Base-by-base conservation (phyloP, 2,888 invertebrate species). In the Dyspetes luteomarginatus region DNA sequence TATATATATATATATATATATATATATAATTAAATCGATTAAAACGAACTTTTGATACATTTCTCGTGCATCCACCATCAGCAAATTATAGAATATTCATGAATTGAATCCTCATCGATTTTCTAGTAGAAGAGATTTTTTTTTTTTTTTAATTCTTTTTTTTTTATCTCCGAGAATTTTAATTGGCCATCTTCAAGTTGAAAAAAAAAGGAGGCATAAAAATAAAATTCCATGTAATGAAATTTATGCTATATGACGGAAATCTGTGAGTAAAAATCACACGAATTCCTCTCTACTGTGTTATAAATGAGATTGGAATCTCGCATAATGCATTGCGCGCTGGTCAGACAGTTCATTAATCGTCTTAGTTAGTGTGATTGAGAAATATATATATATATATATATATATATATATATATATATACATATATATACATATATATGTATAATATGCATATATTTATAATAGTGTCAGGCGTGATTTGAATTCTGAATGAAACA, bases 401-500 rank as follows among this genome's bases (percentile, higher is more conserved):
- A 36, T 48, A 58, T 68, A 62, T 58, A 48, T 36, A 62, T 50
- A 64, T 65, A 67, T 41, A 68, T 41, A 5, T 58, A 52, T 43
- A 7, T 74, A 26, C 17, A 19, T 22, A 43, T 30, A 45, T 64
- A 48, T 26, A 56, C 45, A 28, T 67, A 64, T 65, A 67, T 41
- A 68, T 41, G 9, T 58, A 52, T 43, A 7, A 26, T 22, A 19
- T 22, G 43, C 28, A 45, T 64, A 48, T 26, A 56, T 50, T 24
- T 67, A 41, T 26, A 68, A 52, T 68, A 30, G 19, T 43, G 26
- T 55, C 41, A 64, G 45, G 15, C 73, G 55, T 74, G 73, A 56
- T 74, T 74, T 74, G 64, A 45, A 64, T 65, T 56, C 64, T 24
- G 43, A 65, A 74, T 74, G 73, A 56, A 74, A 56, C 45, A 64